A percentile compares a stretch with the other conserved stretches of the same genome.
phyloP scores from a whole-genome alignment of 2,797 vertebrate genomes.

The Choloepus didactylus region DNA sequence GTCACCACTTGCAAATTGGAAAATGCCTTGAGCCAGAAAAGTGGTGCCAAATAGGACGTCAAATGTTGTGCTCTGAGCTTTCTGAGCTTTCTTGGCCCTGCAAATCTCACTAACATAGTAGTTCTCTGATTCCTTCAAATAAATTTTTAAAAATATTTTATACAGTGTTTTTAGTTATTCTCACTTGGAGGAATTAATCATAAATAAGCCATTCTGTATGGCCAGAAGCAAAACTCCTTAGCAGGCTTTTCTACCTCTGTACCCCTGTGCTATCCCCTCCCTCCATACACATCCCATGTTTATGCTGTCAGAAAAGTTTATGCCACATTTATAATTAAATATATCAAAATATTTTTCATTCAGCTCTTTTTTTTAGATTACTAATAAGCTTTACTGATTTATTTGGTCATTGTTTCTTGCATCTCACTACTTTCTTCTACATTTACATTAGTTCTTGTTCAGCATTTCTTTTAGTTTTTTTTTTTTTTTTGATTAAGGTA shows the following conservation, averaged over 20 bases:
- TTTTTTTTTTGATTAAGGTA: not conserved
- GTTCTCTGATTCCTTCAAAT: not conserved
- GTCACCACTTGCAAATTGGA: not conserved
- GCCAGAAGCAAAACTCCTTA: not conserved
- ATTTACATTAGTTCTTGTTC: not conserved
- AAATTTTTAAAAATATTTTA: not conserved
- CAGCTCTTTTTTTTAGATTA: not conserved
- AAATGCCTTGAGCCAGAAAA: not conserved
- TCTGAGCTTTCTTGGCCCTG: not conserved
- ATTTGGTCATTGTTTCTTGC: not conserved
- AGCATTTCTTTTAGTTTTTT: not conserved
- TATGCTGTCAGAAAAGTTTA: not conserved
- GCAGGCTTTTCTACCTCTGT: not conserved
- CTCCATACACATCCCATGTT: fast-evolving
- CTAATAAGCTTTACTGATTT: not conserved
- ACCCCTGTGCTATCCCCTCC: too few relatives aligned
- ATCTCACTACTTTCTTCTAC: not conserved
- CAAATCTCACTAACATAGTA: not conserved
- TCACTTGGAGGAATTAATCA: not conserved
- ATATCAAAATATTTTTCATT: not conserved
- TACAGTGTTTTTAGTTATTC: not conserved
- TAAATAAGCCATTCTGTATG: not conserved
- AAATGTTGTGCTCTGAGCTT: not conserved
- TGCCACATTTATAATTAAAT: not conserved
- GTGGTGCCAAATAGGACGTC: not conserved